Percentiles rank a stretch among this genome's conserved stretches.
These are phyloP conservation scores for Yponomeuta plumbellus DNA, from an alignment of 2,888 invertebrate genomes.

Conservation along the genomic window DNA sequence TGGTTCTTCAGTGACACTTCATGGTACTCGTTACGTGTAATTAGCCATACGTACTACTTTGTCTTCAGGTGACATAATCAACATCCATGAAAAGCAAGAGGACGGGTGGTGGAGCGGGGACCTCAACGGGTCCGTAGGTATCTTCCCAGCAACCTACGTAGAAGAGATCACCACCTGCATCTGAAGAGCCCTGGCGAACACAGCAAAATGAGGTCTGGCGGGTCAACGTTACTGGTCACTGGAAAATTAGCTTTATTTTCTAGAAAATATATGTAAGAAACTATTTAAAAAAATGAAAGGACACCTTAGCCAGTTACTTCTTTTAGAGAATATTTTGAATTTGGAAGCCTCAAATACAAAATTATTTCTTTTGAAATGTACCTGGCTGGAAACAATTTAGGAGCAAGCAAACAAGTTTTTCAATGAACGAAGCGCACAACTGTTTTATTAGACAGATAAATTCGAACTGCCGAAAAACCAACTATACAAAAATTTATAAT, in stretches of 20 bases:
- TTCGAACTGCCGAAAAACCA: too few relatives aligned
- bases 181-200: constrained; percentile 29
- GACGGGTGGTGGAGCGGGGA: constrained; percentile 98
- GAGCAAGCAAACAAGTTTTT: too few relatives aligned
- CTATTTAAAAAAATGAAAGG: background rate
- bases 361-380: background rate
- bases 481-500: too few relatives aligned
- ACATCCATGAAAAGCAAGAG: constrained; percentile 91
- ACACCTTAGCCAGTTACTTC: background rate
- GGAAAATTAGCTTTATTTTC: background rate
- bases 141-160: constrained; percentile 96
- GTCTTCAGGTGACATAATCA: constrained; percentile 87
- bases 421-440: too few relatives aligned
- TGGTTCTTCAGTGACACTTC: too few relatives aligned
- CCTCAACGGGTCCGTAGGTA: constrained; percentile 88
- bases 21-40: background rate
- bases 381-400: too few relatives aligned
- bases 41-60: constrained; percentile 1
- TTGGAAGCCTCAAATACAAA: background rate
- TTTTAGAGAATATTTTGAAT: background rate
- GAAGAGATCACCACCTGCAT: constrained; percentile 81
- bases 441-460: too few relatives aligned
- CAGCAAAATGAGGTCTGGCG: too few relatives aligned
- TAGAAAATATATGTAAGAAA: too few relatives aligned
- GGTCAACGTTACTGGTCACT: background rate